Evolutionary conservation across 2,888 invertebrate genomes (phyloP).

Genomic region (Pinctada fucata): DNA sequence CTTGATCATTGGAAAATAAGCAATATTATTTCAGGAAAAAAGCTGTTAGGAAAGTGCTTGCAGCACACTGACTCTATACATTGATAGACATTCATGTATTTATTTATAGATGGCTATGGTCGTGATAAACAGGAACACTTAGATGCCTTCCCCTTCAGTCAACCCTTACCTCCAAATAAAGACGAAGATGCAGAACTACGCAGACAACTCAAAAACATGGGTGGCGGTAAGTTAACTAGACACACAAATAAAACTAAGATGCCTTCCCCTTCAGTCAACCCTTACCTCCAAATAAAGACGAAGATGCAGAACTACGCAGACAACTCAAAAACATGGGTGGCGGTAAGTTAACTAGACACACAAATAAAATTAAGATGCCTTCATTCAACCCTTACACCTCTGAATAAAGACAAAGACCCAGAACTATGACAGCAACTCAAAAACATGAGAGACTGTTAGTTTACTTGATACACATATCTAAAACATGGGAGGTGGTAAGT

Average conservation of each 20-base stretch:
- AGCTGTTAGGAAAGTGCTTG: too few relatives aligned
- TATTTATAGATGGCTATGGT: constrained; percentile 69
- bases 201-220: constrained; percentile 73
- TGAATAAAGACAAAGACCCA: background rate
- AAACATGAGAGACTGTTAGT: too few relatives aligned
- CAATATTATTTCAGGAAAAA: too few relatives aligned
- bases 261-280: constrained; percentile 73
- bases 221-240: constrained; percentile 62
- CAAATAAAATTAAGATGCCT: background rate
- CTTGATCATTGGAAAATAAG: background rate
- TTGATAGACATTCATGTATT: background rate
- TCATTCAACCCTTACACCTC: background rate
- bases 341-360: constrained; percentile 52
- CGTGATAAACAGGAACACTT: constrained; percentile 67
- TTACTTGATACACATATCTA: too few relatives aligned
- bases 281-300: constrained; percentile 58
- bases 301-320: constrained; percentile 69
- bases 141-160: constrained; percentile 73
- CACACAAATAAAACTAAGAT: constrained; percentile 34
- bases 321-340: constrained; percentile 74
- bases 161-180: constrained; percentile 58
- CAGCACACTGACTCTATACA: too few relatives aligned
- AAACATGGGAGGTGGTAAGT: too few relatives aligned
- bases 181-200: constrained; percentile 71
- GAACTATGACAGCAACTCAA: background rate